Conservation (phyloP, 1,140 invertebrate species). For the Panagrolaimus sp. region DNA sequence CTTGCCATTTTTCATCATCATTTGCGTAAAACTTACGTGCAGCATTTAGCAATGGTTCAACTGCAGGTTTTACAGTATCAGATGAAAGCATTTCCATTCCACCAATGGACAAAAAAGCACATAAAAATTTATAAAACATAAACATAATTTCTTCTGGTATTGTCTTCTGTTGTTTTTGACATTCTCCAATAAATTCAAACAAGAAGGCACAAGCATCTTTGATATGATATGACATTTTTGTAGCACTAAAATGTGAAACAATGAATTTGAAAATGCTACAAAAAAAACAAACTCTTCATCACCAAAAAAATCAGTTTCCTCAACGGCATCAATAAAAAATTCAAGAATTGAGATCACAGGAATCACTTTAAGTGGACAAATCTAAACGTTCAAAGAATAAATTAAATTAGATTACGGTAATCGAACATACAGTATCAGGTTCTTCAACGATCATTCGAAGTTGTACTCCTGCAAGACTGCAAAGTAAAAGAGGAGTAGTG, state of each 20-base stretch:
- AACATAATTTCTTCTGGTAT: conserved; percentile 9
- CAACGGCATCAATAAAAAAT: conserved; percentile 8
- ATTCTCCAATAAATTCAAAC: conserved; percentile 1
- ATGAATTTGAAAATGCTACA: not conserved
- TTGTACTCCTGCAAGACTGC: not conserved
- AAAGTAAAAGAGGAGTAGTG: not conserved
- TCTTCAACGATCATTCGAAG: conserved; percentile 7
- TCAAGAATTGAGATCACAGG: not conserved
- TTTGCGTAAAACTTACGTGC: not conserved
- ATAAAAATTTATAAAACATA: not conserved
- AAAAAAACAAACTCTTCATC: not conserved
- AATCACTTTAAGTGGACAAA: not conserved
- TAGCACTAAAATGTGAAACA: not conserved
- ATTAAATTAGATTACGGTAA: too few relatives aligned
- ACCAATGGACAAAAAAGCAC: not conserved
- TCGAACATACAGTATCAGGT: not conserved
- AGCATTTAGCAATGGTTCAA: not conserved
- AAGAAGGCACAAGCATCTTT: not conserved
- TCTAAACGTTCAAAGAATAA: not conserved
- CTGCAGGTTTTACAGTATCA: not conserved
- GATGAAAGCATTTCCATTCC: not conserved
- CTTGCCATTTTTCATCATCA: too few relatives aligned
- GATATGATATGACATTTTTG: not conserved
- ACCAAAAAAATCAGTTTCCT: not conserved
- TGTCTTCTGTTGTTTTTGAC: not conserved